phyloP scores from a whole-genome alignment of 2,888 invertebrate genomes.

The Choristoneura rosaceana region DNA sequence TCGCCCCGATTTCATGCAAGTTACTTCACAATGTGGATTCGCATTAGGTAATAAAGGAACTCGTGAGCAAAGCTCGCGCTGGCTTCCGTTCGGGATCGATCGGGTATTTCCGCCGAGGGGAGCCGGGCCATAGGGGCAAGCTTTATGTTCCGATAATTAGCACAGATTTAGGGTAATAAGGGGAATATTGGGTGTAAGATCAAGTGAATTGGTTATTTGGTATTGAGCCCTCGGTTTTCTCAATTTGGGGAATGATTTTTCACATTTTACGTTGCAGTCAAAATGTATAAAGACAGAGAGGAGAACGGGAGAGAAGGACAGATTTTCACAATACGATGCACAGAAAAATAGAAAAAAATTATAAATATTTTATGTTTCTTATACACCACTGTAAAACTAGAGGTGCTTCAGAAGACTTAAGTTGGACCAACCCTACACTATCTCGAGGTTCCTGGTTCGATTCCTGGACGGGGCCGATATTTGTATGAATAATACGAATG shows the following conservation, averaged over 20 bases:
- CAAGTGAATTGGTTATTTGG: neutral
- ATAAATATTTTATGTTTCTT: too few relatives aligned
- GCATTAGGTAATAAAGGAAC: neutral
- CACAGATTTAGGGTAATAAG: conserved; percentile 20
- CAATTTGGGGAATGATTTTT: neutral
- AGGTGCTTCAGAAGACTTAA: too few relatives aligned
- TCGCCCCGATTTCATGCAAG: too few relatives aligned
- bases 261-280: neutral
- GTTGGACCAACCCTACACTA: too few relatives aligned
- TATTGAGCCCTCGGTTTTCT: neutral
- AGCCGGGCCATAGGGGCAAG: conserved; percentile 12
- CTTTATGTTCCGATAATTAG: conserved; percentile 28
- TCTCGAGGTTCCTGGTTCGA: too few relatives aligned
- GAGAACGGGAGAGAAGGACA: too few relatives aligned
- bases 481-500: too few relatives aligned
- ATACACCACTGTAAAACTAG: too few relatives aligned
- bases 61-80: conserved; percentile 12
- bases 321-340: too few relatives aligned
- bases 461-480: too few relatives aligned
- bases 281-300: neutral
- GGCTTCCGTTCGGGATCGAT: conserved; percentile 46
- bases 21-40: neutral
- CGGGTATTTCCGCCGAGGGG: conserved; percentile 41
- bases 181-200: conserved; percentile 4
- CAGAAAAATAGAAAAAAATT: too few relatives aligned